phyloP scores from a whole-genome alignment of 2,113 vertebrate genomes.

The Oriolus oriolus region DNA sequence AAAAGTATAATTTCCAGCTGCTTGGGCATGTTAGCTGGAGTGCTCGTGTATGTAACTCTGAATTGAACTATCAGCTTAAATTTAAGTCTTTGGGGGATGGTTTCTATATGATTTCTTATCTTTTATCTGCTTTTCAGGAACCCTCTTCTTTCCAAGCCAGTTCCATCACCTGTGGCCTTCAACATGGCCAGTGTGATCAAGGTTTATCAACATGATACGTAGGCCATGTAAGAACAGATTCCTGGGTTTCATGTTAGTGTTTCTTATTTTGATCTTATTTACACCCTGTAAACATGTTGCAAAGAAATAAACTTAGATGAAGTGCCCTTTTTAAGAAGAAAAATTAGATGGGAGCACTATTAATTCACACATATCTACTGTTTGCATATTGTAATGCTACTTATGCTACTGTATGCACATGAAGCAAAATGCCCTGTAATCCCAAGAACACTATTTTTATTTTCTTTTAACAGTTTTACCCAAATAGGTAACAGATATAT shows the following conservation, averaged over 20 bases:
- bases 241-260: background rate
- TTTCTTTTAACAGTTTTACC: background rate
- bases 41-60: background rate
- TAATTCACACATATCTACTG: background rate
- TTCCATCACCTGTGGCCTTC: background rate
- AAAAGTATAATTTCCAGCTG: background rate
- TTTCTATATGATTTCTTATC: fast-evolving
- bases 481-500: background rate
- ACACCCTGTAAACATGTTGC: background rate
- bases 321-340: background rate
- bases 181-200: background rate
- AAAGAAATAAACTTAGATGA: background rate
- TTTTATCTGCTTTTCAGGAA: background rate
- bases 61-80: background rate
- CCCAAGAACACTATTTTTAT: background rate
- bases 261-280: background rate
- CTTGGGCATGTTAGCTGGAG: background rate
- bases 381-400: background rate
- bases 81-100: background rate
- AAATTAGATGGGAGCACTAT: background rate
- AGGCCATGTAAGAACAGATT: background rate
- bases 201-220: fast-evolving
- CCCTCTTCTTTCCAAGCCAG: background rate
- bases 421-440: background rate
- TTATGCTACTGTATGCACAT: background rate